phyloP scores from a whole-genome alignment of 2,797 vertebrate species.

The Mormyrus hasselquistii region DNA sequence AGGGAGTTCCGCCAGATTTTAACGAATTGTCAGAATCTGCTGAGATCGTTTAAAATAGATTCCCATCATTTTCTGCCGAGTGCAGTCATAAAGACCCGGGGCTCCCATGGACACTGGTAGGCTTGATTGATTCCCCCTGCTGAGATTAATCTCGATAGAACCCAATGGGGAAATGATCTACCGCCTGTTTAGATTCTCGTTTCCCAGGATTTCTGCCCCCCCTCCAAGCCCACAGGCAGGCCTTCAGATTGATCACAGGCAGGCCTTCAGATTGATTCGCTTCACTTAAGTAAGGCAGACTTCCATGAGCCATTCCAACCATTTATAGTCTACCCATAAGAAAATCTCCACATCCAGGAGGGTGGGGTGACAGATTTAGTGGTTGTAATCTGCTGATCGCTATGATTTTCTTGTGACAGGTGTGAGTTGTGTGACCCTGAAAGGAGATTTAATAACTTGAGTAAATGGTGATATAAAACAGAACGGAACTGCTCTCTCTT shows the following conservation, averaged over 20 bases:
- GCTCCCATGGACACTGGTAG: conserved; percentile 34
- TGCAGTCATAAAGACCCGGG: conserved; percentile 37
- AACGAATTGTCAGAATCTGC: conserved; percentile 30
- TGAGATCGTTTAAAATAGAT: conserved; percentile 33
- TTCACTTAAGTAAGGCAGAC: conserved; percentile 23
- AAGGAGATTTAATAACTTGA: conserved; percentile 12
- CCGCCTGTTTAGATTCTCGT: conserved; percentile 57
- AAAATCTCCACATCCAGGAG: conserved; percentile 5
- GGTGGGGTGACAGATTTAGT: conserved; percentile 12
- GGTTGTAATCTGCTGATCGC: conserved; percentile 7
- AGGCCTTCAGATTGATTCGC: conserved; percentile 34
- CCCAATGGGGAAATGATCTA: conserved; percentile 52
- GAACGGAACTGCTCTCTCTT: neutral
- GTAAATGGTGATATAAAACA: conserved; percentile 3
- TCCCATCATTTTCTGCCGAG: conserved; percentile 47
- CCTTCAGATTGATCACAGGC: conserved; percentile 37
- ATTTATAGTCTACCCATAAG: conserved; percentile 1
- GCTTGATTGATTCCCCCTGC: conserved; percentile 55
- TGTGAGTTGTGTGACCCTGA: conserved; percentile 14
- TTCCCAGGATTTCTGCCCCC: conserved; percentile 47
- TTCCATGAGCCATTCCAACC: neutral
- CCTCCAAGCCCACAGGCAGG: conserved; percentile 45
- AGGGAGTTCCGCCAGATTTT: neutral
- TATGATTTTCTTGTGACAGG: conserved; percentile 10
- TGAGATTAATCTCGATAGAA: conserved; percentile 55